Evolutionary conservation across 2,797 vertebrate species (phyloP).

Genomic region (Scolopax rusticola): DNA sequence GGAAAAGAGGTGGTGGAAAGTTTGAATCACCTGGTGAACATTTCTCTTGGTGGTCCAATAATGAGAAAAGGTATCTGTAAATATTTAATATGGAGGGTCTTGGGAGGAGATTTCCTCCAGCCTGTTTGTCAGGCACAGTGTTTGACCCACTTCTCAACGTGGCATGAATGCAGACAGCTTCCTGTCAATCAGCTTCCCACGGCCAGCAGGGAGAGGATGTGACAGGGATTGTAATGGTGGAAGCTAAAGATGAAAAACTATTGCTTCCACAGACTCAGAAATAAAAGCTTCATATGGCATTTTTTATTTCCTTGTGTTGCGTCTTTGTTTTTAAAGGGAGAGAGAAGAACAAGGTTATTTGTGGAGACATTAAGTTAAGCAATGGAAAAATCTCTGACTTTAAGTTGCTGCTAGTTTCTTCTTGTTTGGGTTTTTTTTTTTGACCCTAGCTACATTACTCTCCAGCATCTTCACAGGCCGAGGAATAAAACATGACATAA

Average conservation of each 20-base stretch:
- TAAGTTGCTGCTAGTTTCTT: background rate
- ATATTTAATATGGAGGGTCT: background rate
- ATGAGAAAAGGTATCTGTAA: background rate
- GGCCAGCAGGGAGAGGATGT: background rate
- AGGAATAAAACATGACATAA: slow-evolving; percentile 67
- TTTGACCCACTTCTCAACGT: background rate
- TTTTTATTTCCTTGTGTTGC: slow-evolving; percentile 29
- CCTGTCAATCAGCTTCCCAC: background rate
- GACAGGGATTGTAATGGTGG: background rate
- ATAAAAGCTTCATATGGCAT: slow-evolving; percentile 6
- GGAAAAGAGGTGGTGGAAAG: background rate
- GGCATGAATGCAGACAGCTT: background rate
- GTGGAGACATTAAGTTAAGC: slow-evolving; percentile 2
- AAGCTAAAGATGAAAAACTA: background rate
- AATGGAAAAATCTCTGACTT: background rate
- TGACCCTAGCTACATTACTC: background rate
- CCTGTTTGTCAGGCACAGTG: background rate
- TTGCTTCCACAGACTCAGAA: background rate
- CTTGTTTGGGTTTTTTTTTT: background rate
- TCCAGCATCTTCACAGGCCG: slow-evolving; percentile 22
- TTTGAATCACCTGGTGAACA: background rate
- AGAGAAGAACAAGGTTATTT: slow-evolving; percentile 18
- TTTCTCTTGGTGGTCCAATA: background rate
- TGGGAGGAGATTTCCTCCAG: background rate
- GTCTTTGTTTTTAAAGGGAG: slow-evolving; percentile 42